Percentiles rank a stretch among this genome's conserved stretches.
Conservation (phyloP, 2,797 vertebrate genomes). For the Hydrocynus forskahlii region DNA sequence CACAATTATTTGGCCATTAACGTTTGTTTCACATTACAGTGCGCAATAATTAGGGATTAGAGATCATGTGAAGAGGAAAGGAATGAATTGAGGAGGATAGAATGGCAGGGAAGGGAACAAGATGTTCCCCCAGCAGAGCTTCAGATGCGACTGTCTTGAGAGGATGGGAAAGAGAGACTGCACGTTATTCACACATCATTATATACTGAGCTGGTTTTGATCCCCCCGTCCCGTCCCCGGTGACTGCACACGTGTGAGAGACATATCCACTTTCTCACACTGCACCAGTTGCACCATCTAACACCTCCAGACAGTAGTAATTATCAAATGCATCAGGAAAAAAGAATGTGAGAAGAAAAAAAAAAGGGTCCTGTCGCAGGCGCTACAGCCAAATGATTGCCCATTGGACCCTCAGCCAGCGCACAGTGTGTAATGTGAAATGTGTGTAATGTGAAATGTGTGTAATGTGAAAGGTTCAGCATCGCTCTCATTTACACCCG, state of each 20-base stretch:
- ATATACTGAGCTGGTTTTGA: conserved; percentile 65
- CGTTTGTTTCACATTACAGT: background rate
- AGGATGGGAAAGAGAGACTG: conserved; percentile 56
- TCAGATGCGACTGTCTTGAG: conserved; percentile 54
- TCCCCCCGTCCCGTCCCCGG: conserved; percentile 54
- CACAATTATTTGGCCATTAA: conserved; percentile 6
- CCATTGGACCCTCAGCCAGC: background rate
- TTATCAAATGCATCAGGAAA: conserved; percentile 43
- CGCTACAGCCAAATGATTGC: background rate
- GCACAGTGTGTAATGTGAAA: background rate
- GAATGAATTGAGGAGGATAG: too few relatives aligned
- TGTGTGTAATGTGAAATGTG: background rate
- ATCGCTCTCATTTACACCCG: background rate
- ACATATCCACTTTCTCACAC: conserved; percentile 22
- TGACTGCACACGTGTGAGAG: conserved; percentile 50
- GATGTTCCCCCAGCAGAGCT: background rate
- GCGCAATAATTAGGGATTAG: background rate
- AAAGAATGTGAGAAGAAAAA: conserved; percentile 1
- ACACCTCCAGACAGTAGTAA: conserved; percentile 32
- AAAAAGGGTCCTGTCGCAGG: background rate
- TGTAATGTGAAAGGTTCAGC: background rate
- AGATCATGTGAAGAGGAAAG: background rate
- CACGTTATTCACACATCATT: conserved; percentile 71
- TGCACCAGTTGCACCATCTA: conserved; percentile 28
- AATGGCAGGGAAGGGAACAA: background rate